Evolutionary conservation across 1,140 invertebrate genomes (phyloP).

Genomic region (Cardiocondyla obscurior): DNA sequence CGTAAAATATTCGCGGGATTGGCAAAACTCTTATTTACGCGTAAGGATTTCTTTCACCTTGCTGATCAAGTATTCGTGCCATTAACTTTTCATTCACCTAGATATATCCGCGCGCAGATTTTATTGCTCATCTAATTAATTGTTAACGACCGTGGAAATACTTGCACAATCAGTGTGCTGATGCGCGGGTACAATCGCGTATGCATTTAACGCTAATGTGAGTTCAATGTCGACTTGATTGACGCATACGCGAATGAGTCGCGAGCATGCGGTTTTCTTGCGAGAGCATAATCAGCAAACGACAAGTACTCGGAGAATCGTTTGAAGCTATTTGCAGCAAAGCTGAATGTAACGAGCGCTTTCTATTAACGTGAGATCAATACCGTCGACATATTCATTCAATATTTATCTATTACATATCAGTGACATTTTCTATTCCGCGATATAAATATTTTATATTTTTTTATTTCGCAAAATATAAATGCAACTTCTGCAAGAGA

Average conservation of each 20-base stretch:
- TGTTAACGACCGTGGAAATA: slow-evolving; percentile 4
- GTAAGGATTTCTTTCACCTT: not conserved
- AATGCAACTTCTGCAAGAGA: not conserved
- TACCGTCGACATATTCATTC: not conserved
- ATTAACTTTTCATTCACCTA: not conserved
- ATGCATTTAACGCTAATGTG: slow-evolving; percentile 45
- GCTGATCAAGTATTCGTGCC: not conserved
- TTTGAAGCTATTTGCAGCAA: slow-evolving; percentile 8
- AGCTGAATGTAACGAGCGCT: slow-evolving; percentile 9
- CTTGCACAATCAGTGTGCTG: not conserved
- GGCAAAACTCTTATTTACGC: not conserved
- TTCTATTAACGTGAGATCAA: not conserved
- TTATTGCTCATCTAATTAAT: slow-evolving; percentile 22
- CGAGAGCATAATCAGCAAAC: slow-evolving; percentile 14
- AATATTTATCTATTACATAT: not conserved
- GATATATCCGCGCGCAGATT: not conserved
- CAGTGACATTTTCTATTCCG: not conserved
- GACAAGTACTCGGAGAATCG: not conserved
- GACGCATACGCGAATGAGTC: slow-evolving; percentile 45
- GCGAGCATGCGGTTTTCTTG: slow-evolving; percentile 9
- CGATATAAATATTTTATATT: not conserved
- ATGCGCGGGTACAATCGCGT: not conserved
- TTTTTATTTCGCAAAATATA: not conserved
- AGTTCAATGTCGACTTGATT: slow-evolving; percentile 31
- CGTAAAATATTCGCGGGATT: not conserved